Base-by-base conservation (phyloP, 2,797 vertebrate genomes). In the Melopsittacus undulatus region DNA sequence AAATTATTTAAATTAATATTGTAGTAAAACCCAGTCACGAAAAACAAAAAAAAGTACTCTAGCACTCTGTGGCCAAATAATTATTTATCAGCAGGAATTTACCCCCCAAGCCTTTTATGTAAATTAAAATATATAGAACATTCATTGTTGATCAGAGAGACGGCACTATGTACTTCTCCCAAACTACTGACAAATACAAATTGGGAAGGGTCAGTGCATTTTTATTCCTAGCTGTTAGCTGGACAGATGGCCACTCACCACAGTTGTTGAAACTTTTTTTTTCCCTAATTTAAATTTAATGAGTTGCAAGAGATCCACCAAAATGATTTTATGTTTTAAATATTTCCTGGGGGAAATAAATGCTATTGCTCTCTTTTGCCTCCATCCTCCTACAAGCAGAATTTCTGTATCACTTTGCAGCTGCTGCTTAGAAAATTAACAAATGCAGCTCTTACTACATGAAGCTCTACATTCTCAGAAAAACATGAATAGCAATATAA, bases 231-330 rank as follows among this genome's bases (percentile, higher is more conserved):
- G 59, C 27, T 86, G 54, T 90, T 95, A 87, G 77, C 90, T 91
- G 89, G 87, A 96, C 93, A 96, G 92, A 96, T 95, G 95, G 87
- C 30, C 89, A 80, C 72, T 83, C 52, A 66, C 48, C 62, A 59
- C 67, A 95, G 67, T 79, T 63, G 43, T 42, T 93, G 51, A 94
- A 84, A 94, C 75, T 67, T 86, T 29, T 84, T 10, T 14, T 11
- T 13, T 6, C 32, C 20, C 70, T 83, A 95, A 95, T 95, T 95
- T 96, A 96, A 97, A 97, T 95, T 92, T 91, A 96, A 87, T 95
- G 80, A 81, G 91, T 30, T 95, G 56, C 43, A 92, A 96, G 83
- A 92, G 62, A 95, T 87, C 45, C 75, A 97, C 70, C 51, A 96
- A 95, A 77, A 92, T 57, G 13, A 66, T 94, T 95, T 92, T 87